Base-by-base conservation (phyloP, 2,113 vertebrate species). In the Nannobrachium achirus region DNA sequence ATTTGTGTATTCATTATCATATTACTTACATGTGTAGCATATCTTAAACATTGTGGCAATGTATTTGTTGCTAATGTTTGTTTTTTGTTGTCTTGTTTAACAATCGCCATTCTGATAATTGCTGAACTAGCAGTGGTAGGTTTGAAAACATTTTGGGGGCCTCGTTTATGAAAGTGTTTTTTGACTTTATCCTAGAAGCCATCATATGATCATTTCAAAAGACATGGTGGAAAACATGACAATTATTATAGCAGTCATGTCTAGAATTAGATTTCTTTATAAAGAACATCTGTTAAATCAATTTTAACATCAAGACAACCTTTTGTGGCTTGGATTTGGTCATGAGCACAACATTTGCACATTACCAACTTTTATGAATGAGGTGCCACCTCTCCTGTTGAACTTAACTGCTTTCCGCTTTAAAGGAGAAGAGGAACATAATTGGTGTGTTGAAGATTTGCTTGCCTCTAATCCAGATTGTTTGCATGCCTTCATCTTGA, bases 201-300 rank as follows among this genome's bases (percentile, higher is more conserved):
- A 81, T 78, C 81, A 72, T 88, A 73, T 69, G 49, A 71, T 79
- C 62, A 63, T 78, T 69, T 71, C 58, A 69, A 66, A 51, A 25
- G 13, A 48, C 25, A 13, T 62, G 45, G 33, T 18, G 16, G 18
- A 19, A 65, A 69, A 74, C 7, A 19, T 64, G 40, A 60, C 69
- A 41, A 59, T 50, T 42, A 64, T 80, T 71, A 42, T 56, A 56
- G 50, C 73, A 67, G 57, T 42, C 69, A 18, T 14, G 71, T 60
- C 14, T 42, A 10, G 49, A 15, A 49, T 38, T 33, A 64, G 18
- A 50, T 58, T 25, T 55, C 63, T 78, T 65, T 45, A 41, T 74
- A 50, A 69, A 59, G 68, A 75, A 70, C 63, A 73, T 69, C 45
- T 6, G n/a, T 10, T 14, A 14, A 13, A 10, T 48, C 45, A 11